phyloP scores from a whole-genome alignment of 2,113 vertebrate species.

The Pteropus alecto region DNA sequence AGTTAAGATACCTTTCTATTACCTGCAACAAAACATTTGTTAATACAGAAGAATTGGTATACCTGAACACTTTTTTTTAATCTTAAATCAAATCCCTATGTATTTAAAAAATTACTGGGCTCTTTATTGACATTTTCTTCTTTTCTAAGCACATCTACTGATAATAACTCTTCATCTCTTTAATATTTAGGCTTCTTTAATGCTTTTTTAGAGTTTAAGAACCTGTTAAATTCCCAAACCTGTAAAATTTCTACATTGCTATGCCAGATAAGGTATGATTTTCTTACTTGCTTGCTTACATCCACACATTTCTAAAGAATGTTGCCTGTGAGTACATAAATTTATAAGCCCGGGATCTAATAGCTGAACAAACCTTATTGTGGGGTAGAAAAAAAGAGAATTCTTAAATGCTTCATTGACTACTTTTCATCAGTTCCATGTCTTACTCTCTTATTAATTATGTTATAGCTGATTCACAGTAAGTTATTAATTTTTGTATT shows the following conservation, averaged over 20 bases:
- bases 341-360: slow-evolving; percentile 67
- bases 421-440: slow-evolving; percentile 49
- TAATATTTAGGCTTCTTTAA: slow-evolving; percentile 34
- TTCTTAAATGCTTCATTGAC: slow-evolving; percentile 68
- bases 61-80: neutral
- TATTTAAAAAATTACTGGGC: neutral
- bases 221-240: slow-evolving; percentile 16
- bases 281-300: slow-evolving; percentile 66
- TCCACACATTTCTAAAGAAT: slow-evolving; percentile 59
- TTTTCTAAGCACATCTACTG: neutral
- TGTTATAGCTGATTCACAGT: slow-evolving; percentile 46
- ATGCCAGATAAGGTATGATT: slow-evolving; percentile 30
- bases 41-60: neutral
- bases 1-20: neutral
- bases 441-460: slow-evolving; percentile 20
- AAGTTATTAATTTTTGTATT: slow-evolving; percentile 45
- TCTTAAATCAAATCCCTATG: neutral
- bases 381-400: neutral
- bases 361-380: slow-evolving; percentile 64
- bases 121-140: neutral
- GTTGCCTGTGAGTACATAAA: slow-evolving; percentile 56
- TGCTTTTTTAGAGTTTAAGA: neutral
- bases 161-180: slow-evolving; percentile 53
- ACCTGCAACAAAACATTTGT: neutral
- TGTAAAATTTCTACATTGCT: slow-evolving; percentile 7